Base-by-base conservation (phyloP, 2,888 invertebrate genomes). In the Aquatica leii region DNA sequence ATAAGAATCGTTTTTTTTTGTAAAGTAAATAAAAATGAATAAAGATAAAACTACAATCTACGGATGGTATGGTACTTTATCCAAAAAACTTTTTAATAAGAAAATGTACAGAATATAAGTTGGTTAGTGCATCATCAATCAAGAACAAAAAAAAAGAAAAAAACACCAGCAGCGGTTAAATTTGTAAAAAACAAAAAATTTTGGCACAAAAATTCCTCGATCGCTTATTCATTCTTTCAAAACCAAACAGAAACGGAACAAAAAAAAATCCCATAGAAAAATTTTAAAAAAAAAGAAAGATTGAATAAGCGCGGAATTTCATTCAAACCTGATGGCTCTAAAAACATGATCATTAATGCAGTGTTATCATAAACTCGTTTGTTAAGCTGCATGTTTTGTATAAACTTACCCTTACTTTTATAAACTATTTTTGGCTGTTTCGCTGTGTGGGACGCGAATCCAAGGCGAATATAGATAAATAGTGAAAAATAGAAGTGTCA, bases 401-500 rank as follows among this genome's bases (percentile, higher is more conserved):
- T 80, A 76, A 81, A 82, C 82, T 82, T 82, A 82, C 82, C 82
- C 81, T 81, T 81, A 81, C 81, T 80, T 82, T 81, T 82, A 77
- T 79, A 78, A 78, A 82, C 80, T 74, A 82, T 82, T 81, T 82
- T 82, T 80, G 82, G 79, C 81, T 82, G 81, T 82, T 81, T 82
- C 81, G 81, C 82, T 82, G 82, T 81, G 80, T 80, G 73, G 79
- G 79, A 78, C 80, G 80, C 81, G 81, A 80, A 80, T 81, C 81
- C 82, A 81, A 82, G 82, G 79, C 80, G 81, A 81, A 81, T 81
- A 81, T 81, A 81, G 81, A 81, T 79, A 81, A 81, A 81, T 81
- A 81, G 81, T 82, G 82, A 82, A 82, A 82, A 82, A 82, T 81
- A 82, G 82, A 82, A 81, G 82, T 82, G 82, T 82, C 82, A 82